Percentiles rank a stretch among this genome's conserved stretches.
These are phyloP conservation scores for Aleiodes sp. DNA, from an alignment of 1,140 invertebrate genomes.

Conservation along the genomic window DNA sequence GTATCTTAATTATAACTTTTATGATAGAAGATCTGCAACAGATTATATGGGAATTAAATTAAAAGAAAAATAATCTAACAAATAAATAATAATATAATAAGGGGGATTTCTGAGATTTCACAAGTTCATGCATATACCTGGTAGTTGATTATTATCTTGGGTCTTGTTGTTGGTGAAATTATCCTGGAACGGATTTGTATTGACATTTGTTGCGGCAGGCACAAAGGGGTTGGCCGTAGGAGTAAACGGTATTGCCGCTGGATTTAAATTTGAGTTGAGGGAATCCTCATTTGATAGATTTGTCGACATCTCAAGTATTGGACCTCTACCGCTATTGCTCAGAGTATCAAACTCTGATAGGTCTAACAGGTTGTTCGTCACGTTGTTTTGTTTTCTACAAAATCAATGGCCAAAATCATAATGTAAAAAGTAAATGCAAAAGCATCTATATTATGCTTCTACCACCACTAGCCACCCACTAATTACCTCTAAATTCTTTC, in stretches of 20 bases:
- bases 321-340: slow-evolving; percentile 68
- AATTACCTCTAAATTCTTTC: not conserved
- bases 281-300: slow-evolving; percentile 61
- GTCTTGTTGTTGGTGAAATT: slow-evolving; percentile 59
- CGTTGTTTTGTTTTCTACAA: slow-evolving; percentile 68
- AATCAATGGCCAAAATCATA: slow-evolving; percentile 51
- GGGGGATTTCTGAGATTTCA: not conserved
- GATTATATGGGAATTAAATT: slow-evolving; percentile 38
- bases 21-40: slow-evolving; percentile 63
- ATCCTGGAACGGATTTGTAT: slow-evolving; percentile 63
- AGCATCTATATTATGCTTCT: slow-evolving; percentile 24
- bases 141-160: slow-evolving; percentile 63
- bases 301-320: slow-evolving; percentile 60
- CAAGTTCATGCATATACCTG: slow-evolving; percentile 44
- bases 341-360: slow-evolving; percentile 69
- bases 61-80: slow-evolving; percentile 2
- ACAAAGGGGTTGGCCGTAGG: slow-evolving; percentile 59
- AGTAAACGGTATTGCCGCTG: slow-evolving; percentile 60
- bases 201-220: slow-evolving; percentile 53
- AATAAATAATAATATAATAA: not conserved
- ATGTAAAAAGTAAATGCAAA: slow-evolving; percentile 54
- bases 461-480: not conserved
- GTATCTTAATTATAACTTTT: slow-evolving; percentile 45
- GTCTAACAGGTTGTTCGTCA: slow-evolving; percentile 68
- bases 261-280: slow-evolving; percentile 63